Evolutionary conservation across 2,797 vertebrate species (phyloP), one percentile per base, ranked within the genome.

Genomic region (Spinibarbus caldwelli): DNA sequence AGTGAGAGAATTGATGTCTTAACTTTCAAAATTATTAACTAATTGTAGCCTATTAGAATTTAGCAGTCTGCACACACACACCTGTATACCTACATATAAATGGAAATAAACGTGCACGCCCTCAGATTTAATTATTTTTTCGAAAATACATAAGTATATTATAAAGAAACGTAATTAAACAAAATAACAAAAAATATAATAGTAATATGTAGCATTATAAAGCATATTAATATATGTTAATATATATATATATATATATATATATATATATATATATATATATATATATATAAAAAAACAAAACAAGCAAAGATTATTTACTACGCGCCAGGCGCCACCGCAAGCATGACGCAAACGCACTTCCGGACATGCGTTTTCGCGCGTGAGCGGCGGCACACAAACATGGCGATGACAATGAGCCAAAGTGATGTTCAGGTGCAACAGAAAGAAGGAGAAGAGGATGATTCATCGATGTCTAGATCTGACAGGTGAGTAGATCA

Each of bases 401-500:
- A 90, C 59, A 95, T 95, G 95, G 94, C 92, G 49, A 80, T 90
- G 81, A 72, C 82, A 4, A 77, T 83, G 72, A 91, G 76, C 77
- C 89, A 86, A 54, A 19, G 67, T 12, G 89, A 89, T 1, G 85
- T 71, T 1, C 87, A 90, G 38, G 64, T 84, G 1, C 88, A 62
- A 73, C 89, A 45, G 68, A 34, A 88, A n/a, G 90, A 62, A 2
- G 90, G 77, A 0, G 81, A 82, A 29, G 93, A 91, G 1, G 89
- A 88, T 10, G 94, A 94, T 54, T 71, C 87, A 23, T 87, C 89
- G 6, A 73, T 91, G 85, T 90, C 89, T 0, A 91, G 92, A 85
- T 92, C 93, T 5, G 94, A 94, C 92, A 95, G 95, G 95, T 96
- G 81, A 86, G 71, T 26, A 21, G 2, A 15, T 31, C 5, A 26